phyloP scores from a whole-genome alignment of 2,888 invertebrate genomes.

The Phymatocera aterrima region DNA sequence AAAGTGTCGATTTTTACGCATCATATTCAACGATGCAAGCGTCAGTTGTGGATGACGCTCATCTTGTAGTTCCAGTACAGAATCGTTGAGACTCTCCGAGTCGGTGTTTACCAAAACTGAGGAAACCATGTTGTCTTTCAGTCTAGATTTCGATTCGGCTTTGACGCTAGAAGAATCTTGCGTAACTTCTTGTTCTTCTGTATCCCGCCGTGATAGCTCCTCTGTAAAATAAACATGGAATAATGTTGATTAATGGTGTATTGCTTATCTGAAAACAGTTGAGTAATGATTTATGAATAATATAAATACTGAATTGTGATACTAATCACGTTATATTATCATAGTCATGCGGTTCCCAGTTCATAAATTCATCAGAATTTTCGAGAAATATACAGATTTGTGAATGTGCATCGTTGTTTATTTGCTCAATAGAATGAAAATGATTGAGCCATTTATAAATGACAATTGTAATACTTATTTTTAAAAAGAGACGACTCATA shows the following conservation, averaged over 20 bases:
- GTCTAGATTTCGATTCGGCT: constrained; percentile 3
- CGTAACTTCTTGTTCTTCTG: not conserved
- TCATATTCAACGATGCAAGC: constrained; percentile 84
- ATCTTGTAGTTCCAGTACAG: constrained; percentile 59
- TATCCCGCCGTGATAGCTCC: constrained; percentile 20
- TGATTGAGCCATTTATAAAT: not conserved
- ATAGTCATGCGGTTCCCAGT: not conserved
- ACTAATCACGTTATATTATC: not conserved
- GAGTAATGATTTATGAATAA: not conserved
- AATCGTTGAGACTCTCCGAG: constrained; percentile 55
- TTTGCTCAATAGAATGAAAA: not conserved
- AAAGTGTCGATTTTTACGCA: constrained; percentile 90
- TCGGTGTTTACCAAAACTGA: constrained; percentile 56
- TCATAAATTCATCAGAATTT: not conserved
- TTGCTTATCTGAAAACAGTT: not conserved
- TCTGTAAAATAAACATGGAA: constrained; percentile 14
- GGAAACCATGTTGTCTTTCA: constrained; percentile 57
- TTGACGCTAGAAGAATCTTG: not conserved
- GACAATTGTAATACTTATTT: not conserved
- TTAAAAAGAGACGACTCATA: not conserved
- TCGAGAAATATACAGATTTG: not conserved
- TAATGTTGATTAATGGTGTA: not conserved
- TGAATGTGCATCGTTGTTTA: not conserved
- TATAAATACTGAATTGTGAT: not conserved
- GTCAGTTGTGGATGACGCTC: constrained; percentile 69